Conservation (phyloP, 1,140 invertebrate genomes). For the Drosophila obscura region DNA sequence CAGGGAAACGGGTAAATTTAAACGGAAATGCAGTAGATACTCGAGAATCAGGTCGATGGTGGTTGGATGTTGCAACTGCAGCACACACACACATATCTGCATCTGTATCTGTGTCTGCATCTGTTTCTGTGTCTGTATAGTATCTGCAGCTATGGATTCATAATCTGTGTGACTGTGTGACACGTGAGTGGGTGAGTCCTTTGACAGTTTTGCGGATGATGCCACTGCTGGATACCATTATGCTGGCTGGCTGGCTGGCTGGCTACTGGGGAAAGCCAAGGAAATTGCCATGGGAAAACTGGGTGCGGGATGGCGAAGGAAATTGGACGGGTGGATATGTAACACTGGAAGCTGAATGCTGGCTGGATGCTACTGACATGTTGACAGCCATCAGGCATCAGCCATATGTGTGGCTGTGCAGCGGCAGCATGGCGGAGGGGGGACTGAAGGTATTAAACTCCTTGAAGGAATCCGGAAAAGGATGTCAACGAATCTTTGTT, state of each 20-base stretch:
- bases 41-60: too few species aligned
- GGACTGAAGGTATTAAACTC: slow-evolving; percentile 5
- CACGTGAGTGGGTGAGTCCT: slow-evolving; percentile 7
- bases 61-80: too few species aligned
- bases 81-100: too few species aligned
- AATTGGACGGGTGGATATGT: slow-evolving; percentile 17
- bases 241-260: background rate
- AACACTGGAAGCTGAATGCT: background rate
- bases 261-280: too few species aligned
- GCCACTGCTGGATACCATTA: slow-evolving; percentile 7
- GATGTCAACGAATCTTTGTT: background rate
- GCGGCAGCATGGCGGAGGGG: background rate
- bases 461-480: slow-evolving; percentile 9
- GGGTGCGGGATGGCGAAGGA: background rate
- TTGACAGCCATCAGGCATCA: slow-evolving; percentile 13
- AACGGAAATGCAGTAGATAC: too few species aligned
- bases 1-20: too few species aligned
- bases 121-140: too few species aligned
- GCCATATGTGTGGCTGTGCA: background rate
- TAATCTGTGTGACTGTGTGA: slow-evolving; percentile 10
- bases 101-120: too few species aligned
- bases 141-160: too few species aligned
- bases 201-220: slow-evolving; percentile 24
- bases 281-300: background rate
- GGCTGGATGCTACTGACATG: slow-evolving; percentile 20